phyloP scores from a whole-genome alignment of 1,140 invertebrate species.

The Onthophagus taurus region DNA sequence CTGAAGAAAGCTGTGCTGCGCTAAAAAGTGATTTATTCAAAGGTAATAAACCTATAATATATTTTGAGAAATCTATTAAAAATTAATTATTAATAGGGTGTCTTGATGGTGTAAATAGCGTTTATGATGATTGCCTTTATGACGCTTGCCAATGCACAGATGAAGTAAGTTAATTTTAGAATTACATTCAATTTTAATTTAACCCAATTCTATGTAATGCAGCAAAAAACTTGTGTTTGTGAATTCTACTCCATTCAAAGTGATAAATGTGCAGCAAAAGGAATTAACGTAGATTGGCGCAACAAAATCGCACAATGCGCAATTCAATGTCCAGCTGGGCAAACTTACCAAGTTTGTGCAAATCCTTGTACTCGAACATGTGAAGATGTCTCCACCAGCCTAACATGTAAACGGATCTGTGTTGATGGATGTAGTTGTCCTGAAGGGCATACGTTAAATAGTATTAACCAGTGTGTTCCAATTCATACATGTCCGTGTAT shows the following conservation, averaged over 20 bases:
- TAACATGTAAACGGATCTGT: background rate
- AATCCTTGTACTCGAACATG: slow-evolving; percentile 60
- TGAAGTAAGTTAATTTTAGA: too few relatives aligned
- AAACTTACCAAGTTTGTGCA: slow-evolving; percentile 64
- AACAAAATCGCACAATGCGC: slow-evolving; percentile 60
- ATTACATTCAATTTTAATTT: too few relatives aligned
- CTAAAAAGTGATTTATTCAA: slow-evolving; percentile 57
- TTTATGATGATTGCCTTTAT: too few relatives aligned
- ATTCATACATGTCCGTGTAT: background rate
- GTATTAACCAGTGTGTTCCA: background rate
- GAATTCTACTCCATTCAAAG: too few relatives aligned
- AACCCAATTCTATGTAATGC: too few relatives aligned
- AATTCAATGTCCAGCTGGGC: slow-evolving; percentile 58
- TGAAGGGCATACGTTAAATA: background rate
- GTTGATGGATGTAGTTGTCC: background rate
- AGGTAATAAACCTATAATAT: too few relatives aligned
- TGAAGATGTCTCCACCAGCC: slow-evolving; percentile 42
- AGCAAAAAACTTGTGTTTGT: too few relatives aligned
- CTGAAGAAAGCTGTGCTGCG: slow-evolving; percentile 55
- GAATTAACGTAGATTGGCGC: slow-evolving; percentile 46
- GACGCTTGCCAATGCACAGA: too few relatives aligned
- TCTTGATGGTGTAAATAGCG: too few relatives aligned
- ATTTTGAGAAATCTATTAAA: too few relatives aligned
- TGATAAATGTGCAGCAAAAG: background rate
- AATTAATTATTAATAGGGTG: too few relatives aligned